These are phyloP conservation scores for Sorex araneus DNA, from an alignment of 2,113 vertebrate species.

Conservation along the genomic window DNA sequence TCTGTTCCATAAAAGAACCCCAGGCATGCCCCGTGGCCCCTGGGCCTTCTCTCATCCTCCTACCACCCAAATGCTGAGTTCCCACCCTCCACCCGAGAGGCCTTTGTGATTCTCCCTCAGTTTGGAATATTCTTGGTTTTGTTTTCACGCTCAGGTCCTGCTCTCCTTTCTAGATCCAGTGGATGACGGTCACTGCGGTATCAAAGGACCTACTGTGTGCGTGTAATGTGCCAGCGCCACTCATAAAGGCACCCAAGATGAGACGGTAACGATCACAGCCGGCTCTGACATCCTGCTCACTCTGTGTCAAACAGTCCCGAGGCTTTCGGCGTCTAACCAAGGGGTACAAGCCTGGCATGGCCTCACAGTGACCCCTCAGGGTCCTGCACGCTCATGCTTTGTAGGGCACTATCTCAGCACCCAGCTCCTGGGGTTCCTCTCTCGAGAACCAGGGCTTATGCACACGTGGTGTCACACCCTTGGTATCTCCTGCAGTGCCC, in stretches of 20 bases:
- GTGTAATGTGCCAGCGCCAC: accelerated
- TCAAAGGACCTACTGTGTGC: neutral
- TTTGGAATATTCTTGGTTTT: neutral
- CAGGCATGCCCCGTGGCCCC: too few relatives aligned
- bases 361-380: accelerated
- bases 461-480: neutral
- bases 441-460: neutral
- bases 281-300: neutral
- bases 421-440: neutral
- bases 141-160: neutral
- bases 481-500: too few relatives aligned
- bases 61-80: too few relatives aligned
- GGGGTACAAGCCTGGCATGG: neutral
- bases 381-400: neutral
- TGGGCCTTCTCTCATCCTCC: neutral
- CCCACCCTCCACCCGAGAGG: neutral
- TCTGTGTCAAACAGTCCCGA: neutral
- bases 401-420: neutral
- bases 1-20: neutral
- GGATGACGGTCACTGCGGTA: neutral
- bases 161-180: neutral
- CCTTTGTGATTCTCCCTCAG: neutral
- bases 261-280: neutral
- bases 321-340: neutral
- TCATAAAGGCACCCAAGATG: accelerated